These are phyloP conservation scores for Zaprionus gabonicus DNA, from an alignment of 1,140 invertebrate species.

Conservation along the genomic window DNA sequence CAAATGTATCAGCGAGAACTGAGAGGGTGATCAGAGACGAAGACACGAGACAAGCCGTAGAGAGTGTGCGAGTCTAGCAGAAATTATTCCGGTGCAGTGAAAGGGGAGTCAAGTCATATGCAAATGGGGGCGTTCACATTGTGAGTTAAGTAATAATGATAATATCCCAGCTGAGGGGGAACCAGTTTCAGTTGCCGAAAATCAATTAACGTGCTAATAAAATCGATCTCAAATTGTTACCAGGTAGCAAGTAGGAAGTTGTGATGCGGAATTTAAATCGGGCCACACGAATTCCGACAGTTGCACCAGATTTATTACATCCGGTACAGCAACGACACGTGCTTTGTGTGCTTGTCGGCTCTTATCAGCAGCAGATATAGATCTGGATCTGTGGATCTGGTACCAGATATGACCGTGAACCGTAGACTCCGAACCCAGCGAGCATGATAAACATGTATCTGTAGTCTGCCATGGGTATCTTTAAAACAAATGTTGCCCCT, in stretches of 20 bases:
- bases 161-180: not conserved
- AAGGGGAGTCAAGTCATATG: slow-evolving; percentile 51
- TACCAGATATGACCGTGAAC: slow-evolving; percentile 39
- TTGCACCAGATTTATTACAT: slow-evolving; percentile 29
- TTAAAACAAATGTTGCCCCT: slow-evolving; percentile 25
- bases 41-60: slow-evolving; percentile 38
- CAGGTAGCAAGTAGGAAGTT: slow-evolving; percentile 28
- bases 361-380: slow-evolving; percentile 27
- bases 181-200: slow-evolving; percentile 39
- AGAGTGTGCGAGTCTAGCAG: slow-evolving; percentile 34
- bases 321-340: slow-evolving; percentile 4
- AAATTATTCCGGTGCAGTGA: slow-evolving; percentile 15
- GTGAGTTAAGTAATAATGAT: not conserved
- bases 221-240: slow-evolving; percentile 48
- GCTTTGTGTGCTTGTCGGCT: not conserved
- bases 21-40: slow-evolving; percentile 20
- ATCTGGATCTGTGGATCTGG: not conserved
- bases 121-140: slow-evolving; percentile 65
- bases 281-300: slow-evolving; percentile 7
- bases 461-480: slow-evolving; percentile 13
- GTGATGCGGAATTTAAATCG: slow-evolving; percentile 28
- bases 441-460: slow-evolving; percentile 8
- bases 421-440: slow-evolving; percentile 32
- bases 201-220: slow-evolving; percentile 66
- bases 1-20: slow-evolving; percentile 67